These are phyloP conservation scores for Prochilodus magdalenae DNA, from an alignment of 2,113 vertebrate species.

Conservation along the genomic window DNA sequence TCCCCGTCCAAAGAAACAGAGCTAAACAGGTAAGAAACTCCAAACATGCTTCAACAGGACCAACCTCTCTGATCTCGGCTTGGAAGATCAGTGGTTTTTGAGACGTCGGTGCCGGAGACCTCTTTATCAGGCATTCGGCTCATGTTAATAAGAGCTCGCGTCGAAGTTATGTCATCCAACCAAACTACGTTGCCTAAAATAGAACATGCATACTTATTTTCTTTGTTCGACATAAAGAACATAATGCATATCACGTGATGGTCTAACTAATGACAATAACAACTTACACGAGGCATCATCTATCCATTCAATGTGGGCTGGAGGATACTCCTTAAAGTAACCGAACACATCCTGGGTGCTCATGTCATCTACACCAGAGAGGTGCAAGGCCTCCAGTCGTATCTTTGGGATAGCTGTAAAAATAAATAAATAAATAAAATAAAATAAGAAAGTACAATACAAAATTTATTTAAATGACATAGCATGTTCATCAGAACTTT, in stretches of 20 bases:
- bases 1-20: background rate
- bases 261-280: no score
- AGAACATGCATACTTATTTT: background rate
- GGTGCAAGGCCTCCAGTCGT: slow-evolving; percentile 89
- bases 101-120: slow-evolving; percentile 67
- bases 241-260: no score
- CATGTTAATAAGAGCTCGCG: slow-evolving; percentile 91
- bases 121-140: slow-evolving; percentile 85
- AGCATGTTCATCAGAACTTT: background rate
- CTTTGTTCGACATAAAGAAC: background rate
- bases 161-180: slow-evolving; percentile 93
- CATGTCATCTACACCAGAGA: slow-evolving; percentile 96
- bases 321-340: slow-evolving; percentile 95
- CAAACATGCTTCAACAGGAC: background rate
- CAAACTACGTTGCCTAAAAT: slow-evolving; percentile 95
- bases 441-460: no score
- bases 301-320: slow-evolving; percentile 98
- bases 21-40: background rate
- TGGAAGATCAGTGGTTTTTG: slow-evolving; percentile 70
- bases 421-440: no score
- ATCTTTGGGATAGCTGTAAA: slow-evolving; percentile 86
- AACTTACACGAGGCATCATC: slow-evolving; percentile 94
- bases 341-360: slow-evolving; percentile 95
- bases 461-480: background rate
- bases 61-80: slow-evolving; percentile 81